Evolutionary conservation across 2,888 invertebrate species (phyloP), one percentile per base, ranked within the genome.

Genomic region (Thumatha senex): DNA sequence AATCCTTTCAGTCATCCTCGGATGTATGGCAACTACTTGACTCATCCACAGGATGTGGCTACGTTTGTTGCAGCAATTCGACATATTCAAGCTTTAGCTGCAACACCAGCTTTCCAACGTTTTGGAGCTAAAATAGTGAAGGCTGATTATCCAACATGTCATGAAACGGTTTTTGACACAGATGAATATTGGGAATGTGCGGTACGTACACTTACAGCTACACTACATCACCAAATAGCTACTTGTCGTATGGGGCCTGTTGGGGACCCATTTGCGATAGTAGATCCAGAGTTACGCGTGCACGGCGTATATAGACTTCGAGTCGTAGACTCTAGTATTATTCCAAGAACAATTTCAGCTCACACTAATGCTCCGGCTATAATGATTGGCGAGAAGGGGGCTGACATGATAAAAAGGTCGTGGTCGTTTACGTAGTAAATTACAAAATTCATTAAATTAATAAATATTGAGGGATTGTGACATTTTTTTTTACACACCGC

Each of bases 21-120:
- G n/a, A 93, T 98, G 64, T 94, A 96, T 66, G 95, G 96, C 0
- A 96, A 97, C 69, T 97, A 97, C 76, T 92, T 97, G 54, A 92
- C 93, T 0, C 93, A 96, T 71, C 92, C 92, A 4, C 77, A 61
- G 18, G 92, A 96, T 67, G 80, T 94, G 0, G 89, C 91, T n/a
- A 93, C 93, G 0, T 81, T 95, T 43, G 77, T 95, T 5, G 92
- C 92, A 12, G 92, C 93, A 0, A 93, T 95, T 38, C 94, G 95
- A 61, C 93, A 94, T 53, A 78, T 93, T 1, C 92, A 95, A 54
- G 85, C 90, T 41, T 75, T 96, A 13, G 85, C 92, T 0, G 71
- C 92, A 38, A 94, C 94, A 1, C 87, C 91, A 1, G 91, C 94
- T 0, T 93, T 96, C 76, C 92, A 93, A 67, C 86, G 84, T 18